Evolutionary conservation across 1,140 invertebrate genomes (phyloP).

Genomic region (Pectinophora gossypiella): DNA sequence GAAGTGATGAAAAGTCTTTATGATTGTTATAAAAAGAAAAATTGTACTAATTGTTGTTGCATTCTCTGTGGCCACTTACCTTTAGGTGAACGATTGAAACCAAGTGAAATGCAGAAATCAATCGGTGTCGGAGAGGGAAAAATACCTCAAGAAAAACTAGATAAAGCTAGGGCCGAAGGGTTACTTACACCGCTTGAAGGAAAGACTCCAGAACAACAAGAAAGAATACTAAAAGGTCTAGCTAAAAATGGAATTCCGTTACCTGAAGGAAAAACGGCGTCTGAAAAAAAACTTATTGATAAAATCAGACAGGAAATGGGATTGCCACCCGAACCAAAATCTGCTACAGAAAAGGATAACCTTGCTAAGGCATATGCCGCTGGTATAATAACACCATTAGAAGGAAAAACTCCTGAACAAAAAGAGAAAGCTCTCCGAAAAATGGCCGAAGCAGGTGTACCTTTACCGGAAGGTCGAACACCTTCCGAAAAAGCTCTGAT

Average conservation of each 20-base stretch:
- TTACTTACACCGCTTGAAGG: constrained; percentile 21
- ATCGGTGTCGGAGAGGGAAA: background rate
- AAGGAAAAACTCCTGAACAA: constrained; percentile 31
- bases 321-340: constrained; percentile 24
- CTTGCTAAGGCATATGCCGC: constrained; percentile 21
- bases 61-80: constrained; percentile 45
- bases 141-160: constrained; percentile 17
- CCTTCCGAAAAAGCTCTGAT: too few relatives aligned
- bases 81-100: constrained; percentile 27
- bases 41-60: constrained; percentile 52
- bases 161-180: constrained; percentile 10
- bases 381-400: constrained; percentile 34
- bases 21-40: constrained; percentile 56
- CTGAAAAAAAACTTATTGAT: constrained; percentile 29
- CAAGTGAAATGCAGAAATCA: constrained; percentile 7
- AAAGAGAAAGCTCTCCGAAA: constrained; percentile 40
- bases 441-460: constrained; percentile 22
- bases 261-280: constrained; percentile 22
- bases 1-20: constrained; percentile 59
- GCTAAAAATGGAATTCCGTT: constrained; percentile 20
- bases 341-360: constrained; percentile 19
- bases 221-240: constrained; percentile 25
- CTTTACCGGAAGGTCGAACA: constrained; percentile 13
- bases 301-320: constrained; percentile 26
- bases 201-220: constrained; percentile 23